Percentiles rank a stretch among this genome's conserved stretches.
phyloP scores from a whole-genome alignment of 2,113 vertebrate genomes.

The Rhagologus leucostigma region DNA sequence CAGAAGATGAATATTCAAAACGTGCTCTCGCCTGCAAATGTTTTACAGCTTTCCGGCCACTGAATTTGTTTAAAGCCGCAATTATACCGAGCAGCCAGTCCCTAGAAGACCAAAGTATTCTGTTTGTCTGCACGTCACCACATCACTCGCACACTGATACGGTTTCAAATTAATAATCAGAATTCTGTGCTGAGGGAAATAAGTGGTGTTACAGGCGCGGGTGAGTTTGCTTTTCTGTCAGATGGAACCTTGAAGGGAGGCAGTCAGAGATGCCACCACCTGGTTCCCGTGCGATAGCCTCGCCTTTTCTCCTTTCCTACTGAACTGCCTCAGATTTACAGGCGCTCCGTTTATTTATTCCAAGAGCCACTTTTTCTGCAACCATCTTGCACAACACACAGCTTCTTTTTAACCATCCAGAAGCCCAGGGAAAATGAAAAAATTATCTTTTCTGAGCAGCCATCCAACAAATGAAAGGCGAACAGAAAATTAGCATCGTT shows the following conservation, averaged over 20 bases:
- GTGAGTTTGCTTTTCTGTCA: neutral
- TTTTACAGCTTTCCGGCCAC: slow-evolving; percentile 37
- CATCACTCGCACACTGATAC: neutral
- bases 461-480: neutral
- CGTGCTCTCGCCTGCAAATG: slow-evolving; percentile 40
- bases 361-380: neutral
- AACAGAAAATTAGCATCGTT: neutral
- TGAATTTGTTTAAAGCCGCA: slow-evolving; percentile 49
- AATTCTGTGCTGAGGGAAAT: neutral
- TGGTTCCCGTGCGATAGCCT: neutral
- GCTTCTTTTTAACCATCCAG: neutral
- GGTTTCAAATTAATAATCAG: neutral
- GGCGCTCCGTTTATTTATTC: neutral
- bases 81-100: slow-evolving; percentile 48
- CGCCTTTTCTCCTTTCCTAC: neutral
- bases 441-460: neutral
- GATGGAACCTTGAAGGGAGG: neutral
- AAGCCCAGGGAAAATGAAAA: neutral
- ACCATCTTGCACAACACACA: neutral
- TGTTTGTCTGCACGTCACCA: neutral
- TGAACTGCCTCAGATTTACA: neutral
- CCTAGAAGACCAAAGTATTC: slow-evolving; percentile 20
- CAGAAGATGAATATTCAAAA: slow-evolving; percentile 72
- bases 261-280: fast-evolving
- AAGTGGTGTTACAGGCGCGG: fast-evolving